Conservation (phyloP, 2,888 invertebrate genomes). For the Chloroclystis v-ata region DNA sequence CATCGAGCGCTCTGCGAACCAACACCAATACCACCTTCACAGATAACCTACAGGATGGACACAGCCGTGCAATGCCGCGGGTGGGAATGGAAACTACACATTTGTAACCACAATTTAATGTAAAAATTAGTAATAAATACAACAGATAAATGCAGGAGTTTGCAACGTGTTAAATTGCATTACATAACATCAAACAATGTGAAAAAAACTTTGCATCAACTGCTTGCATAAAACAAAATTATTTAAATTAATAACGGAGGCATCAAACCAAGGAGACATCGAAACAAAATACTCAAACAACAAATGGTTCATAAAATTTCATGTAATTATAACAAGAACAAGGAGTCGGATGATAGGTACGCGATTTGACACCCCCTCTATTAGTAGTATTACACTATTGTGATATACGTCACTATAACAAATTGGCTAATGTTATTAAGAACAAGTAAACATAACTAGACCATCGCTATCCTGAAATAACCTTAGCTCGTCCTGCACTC, state of each 20-base stretch:
- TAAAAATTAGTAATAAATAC: slow-evolving; percentile 85
- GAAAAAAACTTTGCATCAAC: slow-evolving; percentile 78
- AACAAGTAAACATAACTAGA: slow-evolving; percentile 76
- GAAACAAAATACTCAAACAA: slow-evolving; percentile 72
- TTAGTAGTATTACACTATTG: slow-evolving; percentile 74
- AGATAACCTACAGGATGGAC: slow-evolving; percentile 8
- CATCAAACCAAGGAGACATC: slow-evolving; percentile 77
- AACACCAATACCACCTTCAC: slow-evolving; percentile 8
- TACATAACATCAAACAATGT: slow-evolving; percentile 79
- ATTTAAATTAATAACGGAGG: slow-evolving; percentile 77
- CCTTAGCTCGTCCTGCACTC: slow-evolving; percentile 75
- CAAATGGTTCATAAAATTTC: slow-evolving; percentile 73
- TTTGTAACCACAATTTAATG: slow-evolving; percentile 84
- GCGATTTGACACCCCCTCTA: slow-evolving; percentile 78
- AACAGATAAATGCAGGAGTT: slow-evolving; percentile 83
- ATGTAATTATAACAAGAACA: slow-evolving; percentile 71
- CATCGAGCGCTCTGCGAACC: slow-evolving; percentile 22
- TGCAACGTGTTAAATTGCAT: slow-evolving; percentile 79
- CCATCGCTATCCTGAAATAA: slow-evolving; percentile 77
- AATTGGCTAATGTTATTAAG: slow-evolving; percentile 76
- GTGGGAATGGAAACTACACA: slow-evolving; percentile 75
- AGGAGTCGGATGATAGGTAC: slow-evolving; percentile 59
- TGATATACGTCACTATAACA: slow-evolving; percentile 77
- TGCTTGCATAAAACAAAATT: slow-evolving; percentile 77
- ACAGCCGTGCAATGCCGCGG: slow-evolving; percentile 36